Evolutionary conservation across 2,113 vertebrate genomes (phyloP).

Genomic region (Atherinomorus stipes): DNA sequence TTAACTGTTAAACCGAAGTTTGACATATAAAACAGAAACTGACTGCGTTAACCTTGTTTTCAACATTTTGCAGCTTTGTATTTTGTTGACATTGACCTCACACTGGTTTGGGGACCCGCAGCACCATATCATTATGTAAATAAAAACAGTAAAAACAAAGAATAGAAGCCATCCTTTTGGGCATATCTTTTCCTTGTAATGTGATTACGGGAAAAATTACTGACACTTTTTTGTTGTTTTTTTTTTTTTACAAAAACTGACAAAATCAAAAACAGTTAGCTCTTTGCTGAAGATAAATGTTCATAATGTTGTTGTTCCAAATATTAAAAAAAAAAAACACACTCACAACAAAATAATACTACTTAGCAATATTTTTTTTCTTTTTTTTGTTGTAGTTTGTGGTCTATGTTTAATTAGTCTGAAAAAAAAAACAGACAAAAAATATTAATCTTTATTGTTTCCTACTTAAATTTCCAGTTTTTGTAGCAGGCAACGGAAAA

Average conservation of each 20-base stretch:
- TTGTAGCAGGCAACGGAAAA: not conserved
- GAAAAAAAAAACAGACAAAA: too few relatives aligned
- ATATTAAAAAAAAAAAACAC: too few relatives aligned
- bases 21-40: not conserved
- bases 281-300: too few relatives aligned
- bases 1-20: not conserved
- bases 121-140: not conserved
- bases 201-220: too few relatives aligned
- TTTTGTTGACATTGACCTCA: slow-evolving; percentile 1
- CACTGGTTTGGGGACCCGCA: not conserved
- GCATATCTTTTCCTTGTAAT: too few relatives aligned
- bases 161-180: not conserved
- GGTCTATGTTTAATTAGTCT: not conserved
- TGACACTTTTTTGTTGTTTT: too few relatives aligned
- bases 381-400: not conserved
- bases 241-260: not conserved
- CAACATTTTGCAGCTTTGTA: not conserved
- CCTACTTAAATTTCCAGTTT: too few relatives aligned
- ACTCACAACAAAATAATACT: too few relatives aligned
- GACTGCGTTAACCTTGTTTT: not conserved
- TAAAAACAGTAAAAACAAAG: not conserved
- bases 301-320: too few relatives aligned
- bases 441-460: too few relatives aligned
- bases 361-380: not conserved
- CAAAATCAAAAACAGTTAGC: not conserved